A percentile compares a stretch with the other conserved stretches of the same genome.
phyloP scores from a whole-genome alignment of 2,113 vertebrate genomes.

The Athene cunicularia region DNA sequence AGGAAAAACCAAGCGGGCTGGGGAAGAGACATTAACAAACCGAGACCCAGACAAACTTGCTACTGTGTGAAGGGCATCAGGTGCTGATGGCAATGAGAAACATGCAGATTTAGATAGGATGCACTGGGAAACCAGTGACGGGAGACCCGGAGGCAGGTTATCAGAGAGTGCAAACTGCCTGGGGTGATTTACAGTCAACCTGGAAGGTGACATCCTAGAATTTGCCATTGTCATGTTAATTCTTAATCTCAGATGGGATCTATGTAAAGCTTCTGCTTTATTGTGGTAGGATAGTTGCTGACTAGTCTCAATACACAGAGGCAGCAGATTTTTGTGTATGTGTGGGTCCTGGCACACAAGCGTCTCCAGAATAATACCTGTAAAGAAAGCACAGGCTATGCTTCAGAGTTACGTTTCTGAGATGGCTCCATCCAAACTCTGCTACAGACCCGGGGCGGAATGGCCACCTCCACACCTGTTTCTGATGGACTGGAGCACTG shows the following conservation, averaged over 20 bases:
- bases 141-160: background rate
- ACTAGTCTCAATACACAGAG: too few species aligned
- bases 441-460: background rate
- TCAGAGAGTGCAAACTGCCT: background rate
- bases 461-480: background rate
- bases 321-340: background rate
- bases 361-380: background rate
- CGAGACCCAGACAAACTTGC: background rate
- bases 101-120: background rate
- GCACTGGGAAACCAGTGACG: background rate
- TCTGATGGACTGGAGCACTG: background rate
- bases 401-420: background rate
- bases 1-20: background rate
- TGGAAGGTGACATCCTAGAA: background rate
- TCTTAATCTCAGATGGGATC: background rate
- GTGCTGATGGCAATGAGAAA: background rate
- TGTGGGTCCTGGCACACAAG: background rate
- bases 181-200: background rate
- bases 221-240: background rate
- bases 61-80: background rate
- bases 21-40: background rate
- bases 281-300: background rate
- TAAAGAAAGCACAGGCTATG: background rate
- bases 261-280: background rate
- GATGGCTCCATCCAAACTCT: background rate